Conservation (phyloP, 2,797 vertebrate species). For the Salmo trutta region DNA sequence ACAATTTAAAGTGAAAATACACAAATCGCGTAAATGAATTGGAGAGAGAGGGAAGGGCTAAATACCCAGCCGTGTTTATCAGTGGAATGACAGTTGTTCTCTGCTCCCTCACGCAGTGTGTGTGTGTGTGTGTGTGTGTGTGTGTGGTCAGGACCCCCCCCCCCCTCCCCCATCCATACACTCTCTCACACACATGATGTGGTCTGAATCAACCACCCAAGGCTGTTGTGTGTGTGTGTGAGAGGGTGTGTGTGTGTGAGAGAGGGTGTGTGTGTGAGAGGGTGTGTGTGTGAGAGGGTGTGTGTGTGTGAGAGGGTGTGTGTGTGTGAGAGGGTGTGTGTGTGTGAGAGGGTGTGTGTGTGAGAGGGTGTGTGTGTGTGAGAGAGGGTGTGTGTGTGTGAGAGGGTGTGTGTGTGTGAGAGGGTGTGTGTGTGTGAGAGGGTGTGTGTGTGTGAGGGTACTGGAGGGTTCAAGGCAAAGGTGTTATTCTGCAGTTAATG, state of each 20-base stretch:
- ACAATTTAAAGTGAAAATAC: neutral
- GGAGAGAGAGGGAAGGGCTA: neutral
- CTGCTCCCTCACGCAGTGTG: slow-evolving; percentile 6
- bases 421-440: too few relatives aligned
- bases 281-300: too few relatives aligned
- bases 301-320: neutral
- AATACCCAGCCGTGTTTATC: neutral
- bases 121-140: neutral
- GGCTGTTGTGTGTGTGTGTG: neutral
- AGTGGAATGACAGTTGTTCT: neutral
- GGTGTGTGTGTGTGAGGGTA: neutral
- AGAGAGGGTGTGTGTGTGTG: too few relatives aligned
- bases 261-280: too few relatives aligned
- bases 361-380: too few relatives aligned
- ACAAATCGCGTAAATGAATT: neutral
- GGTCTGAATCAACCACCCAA: neutral
- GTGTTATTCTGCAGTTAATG: neutral
- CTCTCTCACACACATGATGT: neutral
- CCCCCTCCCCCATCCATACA: neutral
- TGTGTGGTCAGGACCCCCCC: too few relatives aligned
- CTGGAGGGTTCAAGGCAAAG: slow-evolving; percentile 4
- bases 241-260: too few relatives aligned
- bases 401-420: too few relatives aligned
- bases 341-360: neutral
- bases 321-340: too few relatives aligned